These are phyloP conservation scores for Phortica variegata DNA, from an alignment of 1,140 invertebrate genomes.

Conservation along the genomic window DNA sequence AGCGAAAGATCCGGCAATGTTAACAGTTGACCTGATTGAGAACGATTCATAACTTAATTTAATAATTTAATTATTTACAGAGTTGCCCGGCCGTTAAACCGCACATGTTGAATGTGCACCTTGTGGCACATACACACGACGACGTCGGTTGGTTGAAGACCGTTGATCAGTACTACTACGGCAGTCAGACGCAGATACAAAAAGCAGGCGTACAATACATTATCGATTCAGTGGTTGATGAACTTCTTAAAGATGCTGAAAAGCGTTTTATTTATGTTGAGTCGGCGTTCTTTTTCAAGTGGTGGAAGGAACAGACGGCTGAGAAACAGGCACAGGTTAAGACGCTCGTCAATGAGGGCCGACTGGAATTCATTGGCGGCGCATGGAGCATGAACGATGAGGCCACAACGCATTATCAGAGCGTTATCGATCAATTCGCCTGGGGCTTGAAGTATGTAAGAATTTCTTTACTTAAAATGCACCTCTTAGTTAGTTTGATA, in stretches of 20 bases:
- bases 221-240: slow-evolving; percentile 81
- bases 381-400: slow-evolving; percentile 96
- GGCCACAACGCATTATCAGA: slow-evolving; percentile 87
- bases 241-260: slow-evolving; percentile 71
- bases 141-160: slow-evolving; percentile 94
- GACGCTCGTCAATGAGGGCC: slow-evolving; percentile 71
- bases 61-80: slow-evolving; percentile 14
- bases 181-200: slow-evolving; percentile 68
- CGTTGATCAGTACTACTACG: slow-evolving; percentile 70
- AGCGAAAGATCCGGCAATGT: not conserved
- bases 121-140: slow-evolving; percentile 81
- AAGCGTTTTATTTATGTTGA: slow-evolving; percentile 74
- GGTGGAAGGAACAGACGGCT: slow-evolving; percentile 81
- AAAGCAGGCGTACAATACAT: slow-evolving; percentile 88
- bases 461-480: not conserved
- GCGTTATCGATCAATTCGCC: slow-evolving; percentile 92
- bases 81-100: slow-evolving; percentile 27
- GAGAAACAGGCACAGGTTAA: slow-evolving; percentile 62
- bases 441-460: slow-evolving; percentile 61
- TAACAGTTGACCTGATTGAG: not conserved
- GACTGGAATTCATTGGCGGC: slow-evolving; percentile 85
- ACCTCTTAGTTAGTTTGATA: not conserved
- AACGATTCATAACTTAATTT: not conserved
- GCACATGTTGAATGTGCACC: slow-evolving; percentile 71
- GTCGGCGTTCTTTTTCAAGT: slow-evolving; percentile 89